These are phyloP conservation scores for Pheosia gnoma DNA, from an alignment of 2,888 invertebrate genomes.

Conservation along the genomic window DNA sequence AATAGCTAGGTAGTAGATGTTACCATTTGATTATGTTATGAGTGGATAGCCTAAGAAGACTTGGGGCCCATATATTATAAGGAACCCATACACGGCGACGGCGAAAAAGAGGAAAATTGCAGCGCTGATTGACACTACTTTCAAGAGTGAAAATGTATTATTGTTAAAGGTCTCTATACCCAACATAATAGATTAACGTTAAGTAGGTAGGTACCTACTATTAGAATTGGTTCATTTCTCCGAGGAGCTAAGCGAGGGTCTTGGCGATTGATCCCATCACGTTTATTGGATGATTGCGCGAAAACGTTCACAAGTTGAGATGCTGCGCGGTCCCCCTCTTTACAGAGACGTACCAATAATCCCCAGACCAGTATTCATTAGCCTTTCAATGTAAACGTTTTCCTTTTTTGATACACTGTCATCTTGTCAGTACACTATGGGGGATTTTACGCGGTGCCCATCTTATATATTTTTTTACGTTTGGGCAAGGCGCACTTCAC, in stretches of 20 bases:
- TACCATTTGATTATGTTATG: too few species aligned
- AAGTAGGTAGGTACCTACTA: slow-evolving; percentile 24
- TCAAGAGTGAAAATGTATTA: too few species aligned
- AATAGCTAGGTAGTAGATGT: too few species aligned
- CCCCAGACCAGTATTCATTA: slow-evolving; percentile 65
- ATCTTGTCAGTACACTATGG: slow-evolving; percentile 28
- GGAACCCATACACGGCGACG: too few species aligned
- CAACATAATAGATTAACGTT: background rate
- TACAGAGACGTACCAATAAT: slow-evolving; percentile 56
- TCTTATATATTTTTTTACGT: too few species aligned
- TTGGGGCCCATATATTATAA: too few species aligned
- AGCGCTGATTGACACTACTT: too few species aligned
- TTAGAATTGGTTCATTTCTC: slow-evolving; percentile 73
- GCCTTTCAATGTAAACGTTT: slow-evolving; percentile 57
- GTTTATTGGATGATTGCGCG: slow-evolving; percentile 84
- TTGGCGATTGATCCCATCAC: slow-evolving; percentile 78
- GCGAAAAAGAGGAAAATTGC: too few species aligned
- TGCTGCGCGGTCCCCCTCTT: slow-evolving; percentile 65
- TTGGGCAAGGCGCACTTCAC: too few species aligned
- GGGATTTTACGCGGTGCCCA: too few species aligned
- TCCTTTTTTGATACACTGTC: slow-evolving; percentile 19
- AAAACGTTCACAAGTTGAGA: slow-evolving; percentile 71
- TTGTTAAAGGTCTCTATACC: background rate
- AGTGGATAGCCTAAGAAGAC: too few species aligned
- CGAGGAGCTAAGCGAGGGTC: slow-evolving; percentile 73